Evolutionary conservation across 2,888 invertebrate genomes (phyloP), one percentile per base, ranked within the genome.

Genomic region (Drosophila picticornis): DNA sequence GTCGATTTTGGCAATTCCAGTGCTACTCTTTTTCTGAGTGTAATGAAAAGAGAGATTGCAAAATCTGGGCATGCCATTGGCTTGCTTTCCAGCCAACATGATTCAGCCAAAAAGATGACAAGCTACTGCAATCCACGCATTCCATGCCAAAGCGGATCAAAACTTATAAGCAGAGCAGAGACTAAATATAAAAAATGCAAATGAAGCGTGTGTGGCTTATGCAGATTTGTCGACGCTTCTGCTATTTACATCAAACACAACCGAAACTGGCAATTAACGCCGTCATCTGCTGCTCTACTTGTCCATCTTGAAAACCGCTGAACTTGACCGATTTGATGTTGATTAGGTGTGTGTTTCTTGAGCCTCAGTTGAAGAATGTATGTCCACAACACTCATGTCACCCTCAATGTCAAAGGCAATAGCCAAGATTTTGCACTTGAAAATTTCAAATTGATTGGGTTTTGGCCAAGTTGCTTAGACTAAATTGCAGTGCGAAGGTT

Each of bases 301-400:
- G 72, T 16, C 66, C 80, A 61, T 70, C 65, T 70, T 53, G 46
- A 34, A 25, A 31, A 53, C 43, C 4, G 57, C 57, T 83, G 89
- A 85, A 90, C 84, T 85, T 85, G 84, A 89, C 84, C 89, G 75
- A 90, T 90, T 77, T 82, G 46, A 53, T 60, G 62, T 55, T 50
- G 50, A 58, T 25, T 52, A 68, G 78, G 70, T 66, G 68, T 80
- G 56, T 56, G 5, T 19, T 36, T 36, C 36, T 27, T 53, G 25
- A 11, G n/a, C 5, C 1, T n/a, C 40, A 34, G 63, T 70, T 72
- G 58, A 65, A 22, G 40, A 40, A 40, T n/a, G 63, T 73, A 70
- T 78, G 72, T 31, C 60, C 72, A 71, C 65, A 70, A 58, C 29
- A 46, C 63, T 29, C 68, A 57, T 43, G 43, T 27, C 36, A 6